These are phyloP conservation scores for Oligia latruncula DNA, from an alignment of 2,888 invertebrate genomes.

Conservation along the genomic window DNA sequence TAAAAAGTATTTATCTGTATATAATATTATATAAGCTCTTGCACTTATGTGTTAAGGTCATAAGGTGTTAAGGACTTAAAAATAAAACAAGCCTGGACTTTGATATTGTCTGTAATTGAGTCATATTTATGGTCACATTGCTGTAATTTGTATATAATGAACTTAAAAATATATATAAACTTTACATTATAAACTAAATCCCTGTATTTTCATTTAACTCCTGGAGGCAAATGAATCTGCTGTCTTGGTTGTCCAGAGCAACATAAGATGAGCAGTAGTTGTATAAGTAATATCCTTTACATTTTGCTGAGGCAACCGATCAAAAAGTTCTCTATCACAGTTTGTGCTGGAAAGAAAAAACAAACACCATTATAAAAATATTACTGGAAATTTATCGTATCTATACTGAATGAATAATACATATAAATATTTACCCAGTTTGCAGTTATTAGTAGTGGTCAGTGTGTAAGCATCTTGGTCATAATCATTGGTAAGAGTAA, in stretches of 20 bases:
- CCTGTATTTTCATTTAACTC: constrained; percentile 88
- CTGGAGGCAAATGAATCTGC: constrained; percentile 86
- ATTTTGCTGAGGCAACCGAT: constrained; percentile 90
- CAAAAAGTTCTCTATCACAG: constrained; percentile 94
- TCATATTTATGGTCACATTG: constrained; percentile 82
- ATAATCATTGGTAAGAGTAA: constrained; percentile 94
- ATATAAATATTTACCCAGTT: constrained; percentile 82
- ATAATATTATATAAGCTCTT: constrained; percentile 14
- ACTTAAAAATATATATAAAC: constrained; percentile 88
- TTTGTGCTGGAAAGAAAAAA: constrained; percentile 91
- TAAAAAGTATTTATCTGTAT: constrained; percentile 37
- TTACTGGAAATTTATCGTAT: background rate
- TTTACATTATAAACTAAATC: constrained; percentile 89
- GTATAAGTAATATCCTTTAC: constrained; percentile 73
- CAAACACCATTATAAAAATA: constrained; percentile 35
- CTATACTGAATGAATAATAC: background rate
- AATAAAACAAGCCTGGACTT: constrained; percentile 68
- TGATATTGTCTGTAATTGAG: constrained; percentile 88
- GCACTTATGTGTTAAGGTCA: constrained; percentile 1
- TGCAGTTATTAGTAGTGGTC: constrained; percentile 91
- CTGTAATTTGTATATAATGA: constrained; percentile 83
- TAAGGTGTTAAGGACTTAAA: constrained; percentile 19
- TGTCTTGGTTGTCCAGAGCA: constrained; percentile 83
- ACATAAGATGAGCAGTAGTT: constrained; percentile 78
- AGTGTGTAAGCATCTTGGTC: constrained; percentile 96